Evolutionary conservation across 2,113 vertebrate species (phyloP).

Genomic region (Triplophysa siluroides): DNA sequence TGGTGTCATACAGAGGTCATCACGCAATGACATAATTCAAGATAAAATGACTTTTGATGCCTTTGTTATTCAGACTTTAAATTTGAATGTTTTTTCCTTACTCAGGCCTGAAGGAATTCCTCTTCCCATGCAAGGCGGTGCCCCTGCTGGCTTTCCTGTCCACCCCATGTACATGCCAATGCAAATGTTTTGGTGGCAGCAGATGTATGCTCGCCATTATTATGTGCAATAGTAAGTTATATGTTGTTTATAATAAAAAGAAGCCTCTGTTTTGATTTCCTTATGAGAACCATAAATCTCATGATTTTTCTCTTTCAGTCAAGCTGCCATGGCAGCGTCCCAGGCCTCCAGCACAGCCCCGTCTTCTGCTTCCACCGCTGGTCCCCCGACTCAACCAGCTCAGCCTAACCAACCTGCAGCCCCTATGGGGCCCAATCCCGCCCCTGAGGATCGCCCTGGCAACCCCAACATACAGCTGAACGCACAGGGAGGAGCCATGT

Average conservation of each 20-base stretch:
- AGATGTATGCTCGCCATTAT: constrained; percentile 94
- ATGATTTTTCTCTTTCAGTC: constrained; percentile 71
- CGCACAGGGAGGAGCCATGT: constrained; percentile 80
- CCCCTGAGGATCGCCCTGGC: constrained; percentile 82
- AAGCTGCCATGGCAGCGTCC: constrained; percentile 87
- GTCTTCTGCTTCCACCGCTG: constrained; percentile 65
- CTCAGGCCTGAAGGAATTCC: constrained; percentile 75
- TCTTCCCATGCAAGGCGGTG: constrained; percentile 74
- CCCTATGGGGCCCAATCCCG: constrained; percentile 72
- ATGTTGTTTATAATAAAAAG: background rate
- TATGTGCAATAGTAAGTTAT: constrained; percentile 96
- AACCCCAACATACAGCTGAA: constrained; percentile 88
- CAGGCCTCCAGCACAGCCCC: constrained; percentile 76
- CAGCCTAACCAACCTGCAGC: constrained; percentile 76
- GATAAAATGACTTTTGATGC: background rate
- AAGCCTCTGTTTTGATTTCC: background rate
- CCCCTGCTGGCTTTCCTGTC: constrained; percentile 75
- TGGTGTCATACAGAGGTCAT: constrained; percentile 67
- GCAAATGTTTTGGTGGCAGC: constrained; percentile 96
- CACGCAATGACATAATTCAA: background rate
- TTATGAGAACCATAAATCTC: background rate
- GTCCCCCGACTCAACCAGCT: constrained; percentile 61
- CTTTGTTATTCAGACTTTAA: background rate
- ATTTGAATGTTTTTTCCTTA: constrained; percentile 16
- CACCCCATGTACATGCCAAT: constrained; percentile 86